Evolutionary conservation across 2,888 invertebrate species (phyloP), one percentile per base, ranked within the genome.

Genomic region (Andrena dorsata): DNA sequence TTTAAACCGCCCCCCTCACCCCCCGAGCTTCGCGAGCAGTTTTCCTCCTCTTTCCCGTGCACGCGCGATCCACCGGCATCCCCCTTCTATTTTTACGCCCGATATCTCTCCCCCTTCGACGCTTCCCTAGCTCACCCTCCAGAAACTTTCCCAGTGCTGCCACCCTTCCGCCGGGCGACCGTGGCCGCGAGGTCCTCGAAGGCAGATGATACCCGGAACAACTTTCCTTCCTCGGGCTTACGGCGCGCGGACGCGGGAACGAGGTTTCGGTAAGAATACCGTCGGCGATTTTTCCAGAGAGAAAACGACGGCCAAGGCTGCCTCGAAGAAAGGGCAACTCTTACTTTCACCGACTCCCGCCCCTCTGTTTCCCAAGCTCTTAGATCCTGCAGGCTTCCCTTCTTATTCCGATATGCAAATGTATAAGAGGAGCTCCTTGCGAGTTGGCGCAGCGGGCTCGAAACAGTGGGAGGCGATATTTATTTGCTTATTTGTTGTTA

Each of bases 181-280:
- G 76, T 23, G 56, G 23, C 63, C 69, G 76, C 78, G 65, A 70
- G 51, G 58, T 76, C 69, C 71, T 49, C 41, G 53, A 5, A 35
- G 76, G 75, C 76, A 76, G 83, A 72, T 61, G 66, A 76, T 77
- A 85, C 81, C 85, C 85, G 82, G 82, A 85, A 88, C 83, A 88
- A 88, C 87, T 88, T 88, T 83, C 87, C 85, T 84, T 88, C 78
- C 75, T 26, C 78, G 64, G 58, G 53, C 58, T 72, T 82, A 51
- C 69, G 41, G 16, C 58, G 63, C 32, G 32, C 76, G 6, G 20
- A 41, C 41, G 63, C 74, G 30, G 20, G 49, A 30, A 69, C 53
- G 23, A 63, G 51, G 68, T 35, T 51, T 51, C 53, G 58, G 61
- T 3, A 28, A 53, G 61, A 76, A 80, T 58, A 58, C 70, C 61